These are phyloP conservation scores for Macquaria australasica DNA, from an alignment of 2,113 vertebrate genomes.

Conservation along the genomic window DNA sequence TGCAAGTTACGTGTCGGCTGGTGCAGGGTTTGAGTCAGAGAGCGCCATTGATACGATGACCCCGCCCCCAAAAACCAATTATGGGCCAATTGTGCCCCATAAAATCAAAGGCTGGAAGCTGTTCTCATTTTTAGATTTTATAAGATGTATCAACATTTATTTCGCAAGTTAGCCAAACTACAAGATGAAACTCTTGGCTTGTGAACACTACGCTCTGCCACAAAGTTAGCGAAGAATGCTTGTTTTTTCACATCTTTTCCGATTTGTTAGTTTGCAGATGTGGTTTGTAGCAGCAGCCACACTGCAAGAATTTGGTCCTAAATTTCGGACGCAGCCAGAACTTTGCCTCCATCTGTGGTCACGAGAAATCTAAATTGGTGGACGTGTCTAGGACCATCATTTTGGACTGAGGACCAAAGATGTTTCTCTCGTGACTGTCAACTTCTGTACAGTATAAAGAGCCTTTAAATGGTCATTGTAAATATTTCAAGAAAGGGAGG, in stretches of 20 bases:
- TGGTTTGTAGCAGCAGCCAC: not conserved
- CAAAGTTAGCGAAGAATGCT: no score
- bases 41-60: not conserved
- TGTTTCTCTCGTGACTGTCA: not conserved
- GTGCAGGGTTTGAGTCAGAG: not conserved
- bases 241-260: no score
- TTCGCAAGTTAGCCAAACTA: not conserved
- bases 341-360: not conserved
- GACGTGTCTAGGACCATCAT: not conserved
- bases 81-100: not conserved
- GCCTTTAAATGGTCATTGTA: no score
- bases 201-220: no score
- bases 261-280: not conserved
- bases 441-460: no score
- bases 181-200: not conserved
- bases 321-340: not conserved
- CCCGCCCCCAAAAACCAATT: not conserved
- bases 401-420: not conserved
- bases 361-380: not conserved
- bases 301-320: not conserved
- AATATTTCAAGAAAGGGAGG: no score
- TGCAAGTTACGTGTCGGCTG: not conserved
- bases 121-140: not conserved
- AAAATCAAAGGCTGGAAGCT: not conserved
- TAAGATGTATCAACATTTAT: not conserved